Evolutionary conservation across 1,140 invertebrate genomes (phyloP).

Genomic region (Atta colombica): DNA sequence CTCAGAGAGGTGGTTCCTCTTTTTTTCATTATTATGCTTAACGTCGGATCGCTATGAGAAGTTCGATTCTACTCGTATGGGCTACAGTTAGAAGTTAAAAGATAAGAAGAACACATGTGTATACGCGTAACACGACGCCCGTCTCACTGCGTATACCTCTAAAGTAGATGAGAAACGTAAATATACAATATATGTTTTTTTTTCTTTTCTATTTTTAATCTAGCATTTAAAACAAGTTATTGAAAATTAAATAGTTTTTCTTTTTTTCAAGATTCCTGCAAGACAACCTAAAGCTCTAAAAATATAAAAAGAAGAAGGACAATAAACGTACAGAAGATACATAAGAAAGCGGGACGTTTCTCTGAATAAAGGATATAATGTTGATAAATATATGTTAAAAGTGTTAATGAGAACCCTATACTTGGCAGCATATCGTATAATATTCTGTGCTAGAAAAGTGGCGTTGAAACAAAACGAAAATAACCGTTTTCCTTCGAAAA

Average conservation of each 20-base stretch:
- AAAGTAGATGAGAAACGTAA: slow-evolving; percentile 48
- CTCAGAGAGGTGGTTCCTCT: slow-evolving; percentile 6
- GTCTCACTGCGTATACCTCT: slow-evolving; percentile 45
- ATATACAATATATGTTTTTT: slow-evolving; percentile 35
- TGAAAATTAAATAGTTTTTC: slow-evolving; percentile 45
- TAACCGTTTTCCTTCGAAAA: slow-evolving; percentile 26
- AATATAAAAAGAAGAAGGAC: slow-evolving; percentile 25
- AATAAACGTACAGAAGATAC: background rate
- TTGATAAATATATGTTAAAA: slow-evolving; percentile 14
- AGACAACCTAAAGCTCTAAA: slow-evolving; percentile 2
- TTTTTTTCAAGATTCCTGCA: slow-evolving; percentile 23
- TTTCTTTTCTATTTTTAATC: slow-evolving; percentile 33
- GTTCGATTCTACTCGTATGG: slow-evolving; percentile 37
- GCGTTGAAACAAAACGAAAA: slow-evolving; percentile 45
- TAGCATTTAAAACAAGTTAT: slow-evolving; percentile 54
- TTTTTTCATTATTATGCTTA: background rate
- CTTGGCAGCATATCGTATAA: slow-evolving; percentile 10
- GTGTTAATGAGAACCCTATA: slow-evolving; percentile 39
- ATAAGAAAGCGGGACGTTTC: background rate
- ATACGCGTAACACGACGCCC: slow-evolving; percentile 25
- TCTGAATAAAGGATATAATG: slow-evolving; percentile 40
- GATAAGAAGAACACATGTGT: slow-evolving; percentile 37
- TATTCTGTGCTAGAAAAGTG: slow-evolving; percentile 47
- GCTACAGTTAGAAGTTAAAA: slow-evolving; percentile 56
- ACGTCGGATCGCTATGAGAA: slow-evolving; percentile 49